These are phyloP conservation scores for Oreochromis aureus DNA, from an alignment of 2,113 vertebrate species.

Conservation along the genomic window DNA sequence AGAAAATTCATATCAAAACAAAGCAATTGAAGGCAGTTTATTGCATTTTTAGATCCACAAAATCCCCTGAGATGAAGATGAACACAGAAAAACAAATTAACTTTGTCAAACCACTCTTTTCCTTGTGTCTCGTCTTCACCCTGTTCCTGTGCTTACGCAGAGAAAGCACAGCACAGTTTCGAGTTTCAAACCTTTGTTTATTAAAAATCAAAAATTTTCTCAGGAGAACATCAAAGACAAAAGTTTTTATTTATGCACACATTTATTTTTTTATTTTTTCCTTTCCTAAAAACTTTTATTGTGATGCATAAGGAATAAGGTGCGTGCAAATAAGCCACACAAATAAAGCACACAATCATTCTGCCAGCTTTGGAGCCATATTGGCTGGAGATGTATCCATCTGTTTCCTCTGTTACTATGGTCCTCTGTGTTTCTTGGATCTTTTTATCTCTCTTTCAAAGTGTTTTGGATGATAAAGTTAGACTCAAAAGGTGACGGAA, in stretches of 20 bases:
- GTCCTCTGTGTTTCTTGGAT: not conserved
- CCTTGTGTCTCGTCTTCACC: not conserved
- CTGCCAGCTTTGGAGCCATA: conserved; percentile 7
- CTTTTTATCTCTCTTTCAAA: not conserved
- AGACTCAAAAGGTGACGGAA: not conserved
- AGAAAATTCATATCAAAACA: conserved; percentile 14
- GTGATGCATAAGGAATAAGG: not conserved
- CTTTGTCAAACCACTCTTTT: conserved; percentile 14
- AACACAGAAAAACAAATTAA: conserved; percentile 20
- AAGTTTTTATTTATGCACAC: not conserved
- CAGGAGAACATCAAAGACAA: not conserved
- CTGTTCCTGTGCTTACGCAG: not conserved
- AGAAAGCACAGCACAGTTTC: not conserved
- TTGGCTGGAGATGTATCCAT: conserved; percentile 29
- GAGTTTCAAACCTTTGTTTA: not conserved
- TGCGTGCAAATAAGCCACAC: not conserved
- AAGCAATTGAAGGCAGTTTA: not conserved
- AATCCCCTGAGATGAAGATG: not conserved
- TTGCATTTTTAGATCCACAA: conserved; percentile 9
- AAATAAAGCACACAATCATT: not conserved
- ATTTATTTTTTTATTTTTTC: not conserved
- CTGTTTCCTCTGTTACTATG: not conserved
- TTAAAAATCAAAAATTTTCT: not conserved
- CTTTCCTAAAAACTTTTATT: not conserved
- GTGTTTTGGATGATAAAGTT: not conserved